Percentiles rank a stretch among this genome's conserved stretches.
Evolutionary conservation across 2,113 vertebrate species (phyloP).

Genomic region (Larimichthys polyactis): DNA sequence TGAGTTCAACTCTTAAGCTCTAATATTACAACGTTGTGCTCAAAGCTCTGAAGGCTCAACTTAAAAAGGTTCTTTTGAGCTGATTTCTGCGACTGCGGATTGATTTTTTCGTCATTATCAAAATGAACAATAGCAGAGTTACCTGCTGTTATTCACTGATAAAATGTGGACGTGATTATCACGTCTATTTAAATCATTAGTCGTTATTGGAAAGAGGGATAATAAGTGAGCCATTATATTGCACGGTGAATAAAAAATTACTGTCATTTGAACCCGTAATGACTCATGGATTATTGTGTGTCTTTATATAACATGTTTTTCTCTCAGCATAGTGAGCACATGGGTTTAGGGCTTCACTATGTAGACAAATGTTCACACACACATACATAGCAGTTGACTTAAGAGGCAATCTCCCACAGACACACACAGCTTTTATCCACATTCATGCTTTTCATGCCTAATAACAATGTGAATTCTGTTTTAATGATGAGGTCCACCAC

Average conservation of each 20-base stretch:
- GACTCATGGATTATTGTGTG: slow-evolving; percentile 54
- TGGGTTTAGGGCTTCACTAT: slow-evolving; percentile 9
- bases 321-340: slow-evolving; percentile 20
- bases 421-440: slow-evolving; percentile 34
- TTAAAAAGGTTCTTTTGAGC: slow-evolving; percentile 28
- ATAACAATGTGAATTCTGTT: slow-evolving; percentile 20
- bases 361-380: slow-evolving; percentile 4
- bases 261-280: slow-evolving; percentile 55
- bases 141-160: slow-evolving; percentile 63
- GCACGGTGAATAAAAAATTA: slow-evolving; percentile 54
- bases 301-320: slow-evolving; percentile 48
- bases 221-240: slow-evolving; percentile 52
- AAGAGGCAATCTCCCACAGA: slow-evolving; percentile 24
- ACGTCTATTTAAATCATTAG: slow-evolving; percentile 49
- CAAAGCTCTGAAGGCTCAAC: slow-evolving; percentile 25
- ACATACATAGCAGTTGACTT: not conserved
- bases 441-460: slow-evolving; percentile 27
- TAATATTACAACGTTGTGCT: slow-evolving; percentile 19
- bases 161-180: slow-evolving; percentile 43
- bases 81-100: slow-evolving; percentile 31
- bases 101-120: slow-evolving; percentile 36
- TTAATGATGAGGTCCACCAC: slow-evolving; percentile 16
- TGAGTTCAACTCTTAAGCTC: slow-evolving; percentile 41
- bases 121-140: slow-evolving; percentile 32
- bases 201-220: slow-evolving; percentile 49